These are phyloP conservation scores for Vulpes lagopus DNA, from an alignment of 2,113 vertebrate genomes.

Conservation along the genomic window DNA sequence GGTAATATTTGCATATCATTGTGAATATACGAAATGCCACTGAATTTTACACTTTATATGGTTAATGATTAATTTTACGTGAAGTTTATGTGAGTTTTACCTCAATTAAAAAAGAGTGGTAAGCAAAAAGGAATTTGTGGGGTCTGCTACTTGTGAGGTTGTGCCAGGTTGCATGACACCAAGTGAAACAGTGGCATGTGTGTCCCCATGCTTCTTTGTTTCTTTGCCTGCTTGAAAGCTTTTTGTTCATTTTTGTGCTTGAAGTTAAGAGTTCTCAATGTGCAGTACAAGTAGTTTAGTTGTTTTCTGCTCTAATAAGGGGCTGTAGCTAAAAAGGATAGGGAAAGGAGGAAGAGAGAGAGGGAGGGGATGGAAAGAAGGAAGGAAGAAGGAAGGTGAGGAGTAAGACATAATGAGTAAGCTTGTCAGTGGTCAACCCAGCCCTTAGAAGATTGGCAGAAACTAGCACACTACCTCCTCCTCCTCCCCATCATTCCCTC, in stretches of 20 bases:
- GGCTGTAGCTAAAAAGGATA: background rate
- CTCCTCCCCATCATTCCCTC: background rate
- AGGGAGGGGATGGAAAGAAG: background rate
- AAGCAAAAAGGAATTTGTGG: background rate
- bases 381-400: background rate
- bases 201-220: background rate
- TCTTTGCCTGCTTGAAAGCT: background rate
- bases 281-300: background rate
- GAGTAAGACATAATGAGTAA: background rate
- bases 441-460: background rate
- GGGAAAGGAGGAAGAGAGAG: background rate
- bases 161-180: background rate
- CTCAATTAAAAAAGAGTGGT: background rate
- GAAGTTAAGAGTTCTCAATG: background rate
- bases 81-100: conserved; percentile 9
- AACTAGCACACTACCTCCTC: background rate
- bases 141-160: background rate
- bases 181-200: background rate
- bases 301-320: conserved; percentile 10
- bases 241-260: background rate
- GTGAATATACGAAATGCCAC: background rate
- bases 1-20: background rate
- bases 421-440: background rate
- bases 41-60: background rate
- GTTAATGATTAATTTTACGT: conserved; percentile 26